Conservation (phyloP, 2,888 invertebrate species). For the Lycia hirtaria region DNA sequence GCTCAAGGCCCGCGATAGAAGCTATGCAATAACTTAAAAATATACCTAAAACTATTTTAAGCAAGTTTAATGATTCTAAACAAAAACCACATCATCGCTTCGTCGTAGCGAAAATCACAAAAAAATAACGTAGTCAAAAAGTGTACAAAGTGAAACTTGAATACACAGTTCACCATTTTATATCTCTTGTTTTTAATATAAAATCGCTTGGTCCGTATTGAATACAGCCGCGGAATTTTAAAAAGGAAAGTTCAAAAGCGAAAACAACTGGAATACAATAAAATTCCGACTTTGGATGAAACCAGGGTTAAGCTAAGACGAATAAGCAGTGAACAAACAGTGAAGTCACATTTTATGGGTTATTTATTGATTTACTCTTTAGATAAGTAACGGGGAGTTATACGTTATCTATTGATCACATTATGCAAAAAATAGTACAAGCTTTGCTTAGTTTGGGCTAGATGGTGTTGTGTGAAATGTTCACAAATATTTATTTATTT, state of each 20-base stretch:
- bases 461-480: too few relatives aligned
- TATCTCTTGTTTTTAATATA: conserved; percentile 45
- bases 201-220: conserved; percentile 42
- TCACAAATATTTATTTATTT: too few relatives aligned
- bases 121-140: conserved; percentile 6
- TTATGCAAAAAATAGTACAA: too few relatives aligned
- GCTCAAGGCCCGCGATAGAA: too few relatives aligned
- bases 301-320: conserved; percentile 9
- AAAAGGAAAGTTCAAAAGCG: conserved; percentile 29
- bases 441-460: too few relatives aligned
- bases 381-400: too few relatives aligned
- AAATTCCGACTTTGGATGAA: conserved; percentile 15
- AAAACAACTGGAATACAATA: conserved; percentile 33
- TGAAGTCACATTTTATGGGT: neutral
- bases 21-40: too few relatives aligned
- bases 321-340: neutral
- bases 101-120: neutral
- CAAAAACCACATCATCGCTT: too few relatives aligned
- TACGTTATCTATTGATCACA: too few relatives aligned
- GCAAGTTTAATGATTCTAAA: neutral
- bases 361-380: too few relatives aligned
- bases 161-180: conserved; percentile 11
- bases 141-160: conserved; percentile 2
- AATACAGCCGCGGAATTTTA: conserved; percentile 37
- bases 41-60: too few relatives aligned